phyloP scores from a whole-genome alignment of 2,113 vertebrate genomes.

The Carassius carassius region DNA sequence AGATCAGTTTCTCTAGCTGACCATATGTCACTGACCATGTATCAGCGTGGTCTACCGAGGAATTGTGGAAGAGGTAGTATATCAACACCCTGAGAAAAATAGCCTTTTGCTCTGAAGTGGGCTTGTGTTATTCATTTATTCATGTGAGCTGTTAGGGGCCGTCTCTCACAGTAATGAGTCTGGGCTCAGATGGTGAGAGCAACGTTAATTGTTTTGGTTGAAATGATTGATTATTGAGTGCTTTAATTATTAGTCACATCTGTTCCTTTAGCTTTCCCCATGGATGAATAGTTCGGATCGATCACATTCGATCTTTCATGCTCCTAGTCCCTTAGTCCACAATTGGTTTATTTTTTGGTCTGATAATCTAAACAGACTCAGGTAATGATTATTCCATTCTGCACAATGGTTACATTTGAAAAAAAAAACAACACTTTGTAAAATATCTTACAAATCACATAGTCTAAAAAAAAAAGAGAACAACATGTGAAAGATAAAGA shows the following conservation, averaged over 20 bases:
- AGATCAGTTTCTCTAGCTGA: constrained; percentile 54
- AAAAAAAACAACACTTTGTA: background rate
- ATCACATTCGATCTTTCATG: constrained; percentile 38
- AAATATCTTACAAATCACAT: background rate
- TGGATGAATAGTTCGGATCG: constrained; percentile 28
- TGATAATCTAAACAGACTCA: constrained; percentile 5
- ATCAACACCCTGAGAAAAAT: constrained; percentile 48
- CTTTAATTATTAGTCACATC: constrained; percentile 49
- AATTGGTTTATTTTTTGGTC: constrained; percentile 10
- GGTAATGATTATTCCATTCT: background rate
- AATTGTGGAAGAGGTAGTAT: constrained; percentile 40
- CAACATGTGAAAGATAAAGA: background rate
- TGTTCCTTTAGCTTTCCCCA: constrained; percentile 44
- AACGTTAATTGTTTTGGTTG: constrained; percentile 26
- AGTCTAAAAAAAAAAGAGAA: background rate
- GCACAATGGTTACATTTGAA: background rate
- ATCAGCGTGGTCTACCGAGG: constrained; percentile 33
- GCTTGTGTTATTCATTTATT: constrained; percentile 28
- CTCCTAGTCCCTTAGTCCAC: background rate
- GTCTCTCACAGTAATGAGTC: constrained; percentile 29
- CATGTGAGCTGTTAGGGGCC: constrained; percentile 18
- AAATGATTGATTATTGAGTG: constrained; percentile 54
- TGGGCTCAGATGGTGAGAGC: constrained; percentile 25
- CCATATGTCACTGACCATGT: constrained; percentile 47
- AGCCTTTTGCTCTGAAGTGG: constrained; percentile 16